phyloP scores from a whole-genome alignment of 2,113 vertebrate species.

The Muntiacus muntjak region DNA sequence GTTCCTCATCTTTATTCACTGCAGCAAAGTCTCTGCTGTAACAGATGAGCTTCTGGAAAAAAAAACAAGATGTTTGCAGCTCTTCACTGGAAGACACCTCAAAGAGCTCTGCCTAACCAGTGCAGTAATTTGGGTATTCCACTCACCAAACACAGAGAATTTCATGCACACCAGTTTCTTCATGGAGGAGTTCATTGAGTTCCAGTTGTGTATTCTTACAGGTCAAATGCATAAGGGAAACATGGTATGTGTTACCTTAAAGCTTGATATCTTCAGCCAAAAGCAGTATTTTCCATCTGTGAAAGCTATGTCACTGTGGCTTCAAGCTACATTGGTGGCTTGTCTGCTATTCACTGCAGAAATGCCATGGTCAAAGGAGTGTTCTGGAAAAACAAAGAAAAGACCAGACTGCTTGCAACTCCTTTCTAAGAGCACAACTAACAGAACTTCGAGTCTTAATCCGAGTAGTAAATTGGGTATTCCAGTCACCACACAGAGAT shows the following conservation, averaged over 20 bases:
- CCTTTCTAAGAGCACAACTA: neutral
- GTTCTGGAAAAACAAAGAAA: neutral
- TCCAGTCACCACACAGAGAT: neutral
- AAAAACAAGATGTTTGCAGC: neutral
- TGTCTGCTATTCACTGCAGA: neutral
- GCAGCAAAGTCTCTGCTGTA: neutral
- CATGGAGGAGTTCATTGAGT: neutral
- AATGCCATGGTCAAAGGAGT: rapidly evolving
- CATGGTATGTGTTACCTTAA: neutral
- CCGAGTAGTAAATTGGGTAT: neutral
- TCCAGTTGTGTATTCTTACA: neutral
- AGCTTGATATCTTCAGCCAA: neutral
- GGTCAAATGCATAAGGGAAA: neutral
- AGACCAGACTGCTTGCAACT: neutral
- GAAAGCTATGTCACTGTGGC: neutral
- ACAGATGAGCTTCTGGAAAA: neutral
- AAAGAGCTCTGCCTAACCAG: neutral
- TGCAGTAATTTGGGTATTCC: neutral
- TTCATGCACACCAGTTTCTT: neutral
- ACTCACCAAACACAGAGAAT: neutral
- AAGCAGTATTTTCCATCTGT: neutral
- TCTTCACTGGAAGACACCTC: rapidly evolving
- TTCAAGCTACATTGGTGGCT: neutral
- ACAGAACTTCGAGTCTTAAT: neutral
- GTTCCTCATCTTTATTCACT: neutral